Evolutionary conservation across 2,113 vertebrate genomes (phyloP).

Genomic region (Larimichthys polyactis): DNA sequence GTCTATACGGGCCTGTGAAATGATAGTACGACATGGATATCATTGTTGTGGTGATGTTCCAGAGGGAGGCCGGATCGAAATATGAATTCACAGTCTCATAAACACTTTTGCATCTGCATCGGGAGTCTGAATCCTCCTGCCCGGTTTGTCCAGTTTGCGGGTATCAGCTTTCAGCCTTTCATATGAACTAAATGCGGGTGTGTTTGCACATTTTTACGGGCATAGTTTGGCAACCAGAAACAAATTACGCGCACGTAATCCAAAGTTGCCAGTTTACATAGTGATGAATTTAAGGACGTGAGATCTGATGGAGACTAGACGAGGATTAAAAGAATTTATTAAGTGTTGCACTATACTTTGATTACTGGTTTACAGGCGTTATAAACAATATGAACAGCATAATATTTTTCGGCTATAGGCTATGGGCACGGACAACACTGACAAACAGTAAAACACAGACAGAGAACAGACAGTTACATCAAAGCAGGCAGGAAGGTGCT

Average conservation of each 20-base stretch:
- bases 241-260: neutral
- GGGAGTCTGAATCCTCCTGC: neutral
- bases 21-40: neutral
- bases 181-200: neutral
- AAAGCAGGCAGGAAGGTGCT: constrained; percentile 68
- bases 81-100: constrained; percentile 42
- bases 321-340: constrained; percentile 76
- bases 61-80: constrained; percentile 16
- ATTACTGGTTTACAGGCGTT: constrained; percentile 75
- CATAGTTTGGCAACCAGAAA: neutral
- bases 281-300: constrained; percentile 9
- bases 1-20: neutral
- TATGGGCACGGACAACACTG: constrained; percentile 70
- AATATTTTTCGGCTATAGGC: constrained; percentile 58
- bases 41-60: constrained; percentile 23
- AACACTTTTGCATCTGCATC: constrained; percentile 34
- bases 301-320: constrained; percentile 19
- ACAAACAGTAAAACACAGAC: constrained; percentile 55
- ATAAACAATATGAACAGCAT: constrained; percentile 74
- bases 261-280: neutral
- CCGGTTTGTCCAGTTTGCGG: neutral
- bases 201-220: constrained; percentile 14
- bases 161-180: constrained; percentile 23
- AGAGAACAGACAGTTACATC: constrained; percentile 65
- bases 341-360: constrained; percentile 65